Base-by-base conservation (phyloP, 53 echinoderm and acorn worm species). In the Paelopatides confundens region DNA sequence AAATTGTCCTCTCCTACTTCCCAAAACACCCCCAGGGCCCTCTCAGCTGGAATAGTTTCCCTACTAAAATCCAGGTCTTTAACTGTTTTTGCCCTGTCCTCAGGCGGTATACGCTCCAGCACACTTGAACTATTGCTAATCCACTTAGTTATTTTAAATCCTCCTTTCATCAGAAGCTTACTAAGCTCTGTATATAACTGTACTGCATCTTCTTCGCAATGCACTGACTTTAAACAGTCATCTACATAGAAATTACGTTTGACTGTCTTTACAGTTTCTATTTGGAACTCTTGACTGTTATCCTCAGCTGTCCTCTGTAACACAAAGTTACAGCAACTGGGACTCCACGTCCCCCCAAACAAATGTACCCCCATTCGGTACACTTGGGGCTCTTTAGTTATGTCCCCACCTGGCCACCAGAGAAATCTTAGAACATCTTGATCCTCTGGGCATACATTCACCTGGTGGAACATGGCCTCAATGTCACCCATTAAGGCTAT, bases 11-110 rank as follows among this genome's bases (percentile, higher is more conserved):
- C 66, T 28, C 91, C 86, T 0, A 87, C 85, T 52, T 87, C 52
- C 91, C 96, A 96, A 33, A 79, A 85, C 18, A 93, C 86, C 13
- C 96, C 95, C 31, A 95, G n/a, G 0, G 93, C 93, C 13, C 86
- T 85, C 46, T 93, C 93, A 2, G 47, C 23, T 5, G 91, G 91
- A 23, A 86, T 69, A 8, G 39, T 79, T 14, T 91, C 93, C 2
- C 21, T 21, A n/a, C 77, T 2, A 0, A 93, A 50, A 29, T 88
- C 85, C 17, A 96, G 35, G 5, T 64, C 76, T 62, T 81, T 92
- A 0, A 95, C 88, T 2, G 92, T 37, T 35, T 93, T 94, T 47
- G 91, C 91, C 23, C 93, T 64, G 51, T 89, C 86, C 18, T 82
- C 86, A 2, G 37, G 82, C 52, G 93, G 90, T 4, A 94, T 70